Percentiles rank a stretch among this genome's conserved stretches.
Conservation (phyloP, 2,113 vertebrate species). For the Dissostichus mawsoni region DNA sequence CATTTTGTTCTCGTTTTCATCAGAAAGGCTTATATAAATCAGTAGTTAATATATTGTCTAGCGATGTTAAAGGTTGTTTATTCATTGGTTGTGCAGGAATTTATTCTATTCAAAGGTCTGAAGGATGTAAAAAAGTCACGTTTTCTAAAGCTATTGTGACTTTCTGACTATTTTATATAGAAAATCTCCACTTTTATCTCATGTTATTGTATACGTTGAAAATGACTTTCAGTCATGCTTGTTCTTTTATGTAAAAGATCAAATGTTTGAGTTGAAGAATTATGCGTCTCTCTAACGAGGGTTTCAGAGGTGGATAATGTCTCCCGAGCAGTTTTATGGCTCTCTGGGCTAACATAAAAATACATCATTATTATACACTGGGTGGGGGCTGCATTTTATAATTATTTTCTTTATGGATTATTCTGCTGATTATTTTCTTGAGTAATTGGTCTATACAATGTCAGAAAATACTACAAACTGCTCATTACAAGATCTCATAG, state of each 20-base stretch:
- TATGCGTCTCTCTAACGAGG: not conserved
- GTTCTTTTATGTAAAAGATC: too few species aligned
- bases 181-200: not conserved
- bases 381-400: not conserved
- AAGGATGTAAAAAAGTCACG: not conserved
- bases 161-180: not conserved
- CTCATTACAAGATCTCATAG: not conserved
- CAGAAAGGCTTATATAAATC: conserved; percentile 1
- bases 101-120: too few species aligned
- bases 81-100: not conserved
- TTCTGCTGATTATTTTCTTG: not conserved
- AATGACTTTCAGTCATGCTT: not conserved
- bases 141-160: not conserved
- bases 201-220: not conserved
- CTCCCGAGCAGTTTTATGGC: not conserved
- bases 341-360: not conserved
- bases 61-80: conserved; percentile 9
- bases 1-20: conserved; percentile 16
- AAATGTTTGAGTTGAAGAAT: not conserved
- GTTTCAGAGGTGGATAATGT: not conserved
- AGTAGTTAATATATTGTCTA: not conserved
- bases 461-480: not conserved
- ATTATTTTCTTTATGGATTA: not conserved
- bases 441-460: not conserved
- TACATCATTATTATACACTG: not conserved